phyloP scores from a whole-genome alignment of 1,140 invertebrate species.

The Dolichoris vasculosae region DNA sequence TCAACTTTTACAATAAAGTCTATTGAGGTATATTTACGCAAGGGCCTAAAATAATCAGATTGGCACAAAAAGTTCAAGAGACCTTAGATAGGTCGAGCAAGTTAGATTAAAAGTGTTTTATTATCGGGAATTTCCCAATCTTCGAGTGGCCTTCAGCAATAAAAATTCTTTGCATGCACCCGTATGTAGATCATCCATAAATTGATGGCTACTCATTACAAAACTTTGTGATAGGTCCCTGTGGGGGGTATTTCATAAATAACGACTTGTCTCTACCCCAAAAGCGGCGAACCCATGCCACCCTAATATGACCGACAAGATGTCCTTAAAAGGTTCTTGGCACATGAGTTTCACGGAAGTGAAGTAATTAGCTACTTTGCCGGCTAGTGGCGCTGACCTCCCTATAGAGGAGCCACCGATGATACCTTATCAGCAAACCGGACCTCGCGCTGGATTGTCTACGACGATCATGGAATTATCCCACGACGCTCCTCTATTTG shows the following conservation, averaged over 20 bases:
- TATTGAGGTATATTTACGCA: neutral
- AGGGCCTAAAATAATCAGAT: neutral
- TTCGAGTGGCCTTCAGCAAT: neutral
- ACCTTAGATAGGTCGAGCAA: neutral
- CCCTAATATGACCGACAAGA: neutral
- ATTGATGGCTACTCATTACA: neutral
- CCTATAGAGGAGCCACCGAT: conserved; percentile 9
- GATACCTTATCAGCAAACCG: conserved; percentile 37
- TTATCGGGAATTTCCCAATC: conserved; percentile 1
- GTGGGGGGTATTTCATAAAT: neutral
- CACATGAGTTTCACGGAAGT: conserved; percentile 22
- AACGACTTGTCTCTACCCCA: neutral
- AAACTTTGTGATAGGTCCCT: neutral
- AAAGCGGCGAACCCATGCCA: neutral
- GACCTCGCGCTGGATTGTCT: conserved; percentile 57
- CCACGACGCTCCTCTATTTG: conserved; percentile 13
- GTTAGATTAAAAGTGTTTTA: neutral
- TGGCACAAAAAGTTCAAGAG: neutral
- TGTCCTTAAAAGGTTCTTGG: conserved; percentile 29
- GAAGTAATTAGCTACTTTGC: conserved; percentile 44
- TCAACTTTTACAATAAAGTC: neutral
- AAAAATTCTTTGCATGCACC: conserved; percentile 2
- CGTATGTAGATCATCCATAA: neutral
- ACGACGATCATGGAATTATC: conserved; percentile 60
- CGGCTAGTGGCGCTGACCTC: neutral